Percentiles rank a stretch among this genome's conserved stretches.
phyloP scores from a whole-genome alignment of 2,888 invertebrate genomes.

The Chalcosyrphus nemorum region DNA sequence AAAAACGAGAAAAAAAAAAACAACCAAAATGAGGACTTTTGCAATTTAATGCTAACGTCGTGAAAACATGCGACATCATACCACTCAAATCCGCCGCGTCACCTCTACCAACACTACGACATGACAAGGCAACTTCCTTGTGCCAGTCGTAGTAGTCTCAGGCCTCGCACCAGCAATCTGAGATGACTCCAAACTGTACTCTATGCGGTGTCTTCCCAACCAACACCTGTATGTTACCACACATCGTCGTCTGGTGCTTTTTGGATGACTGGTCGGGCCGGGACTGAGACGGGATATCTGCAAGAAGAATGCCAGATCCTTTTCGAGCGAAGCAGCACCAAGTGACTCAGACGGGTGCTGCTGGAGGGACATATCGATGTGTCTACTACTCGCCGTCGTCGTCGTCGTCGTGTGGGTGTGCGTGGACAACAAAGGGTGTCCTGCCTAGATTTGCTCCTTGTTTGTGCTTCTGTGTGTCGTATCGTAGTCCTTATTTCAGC shows the following conservation, averaged over 20 bases:
- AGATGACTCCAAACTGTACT: constrained; percentile 35
- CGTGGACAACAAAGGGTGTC: constrained; percentile 38
- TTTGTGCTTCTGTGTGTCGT: constrained; percentile 2
- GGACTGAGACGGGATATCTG: constrained; percentile 39
- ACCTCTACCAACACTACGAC: constrained; percentile 8
- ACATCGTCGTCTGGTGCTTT: constrained; percentile 26
- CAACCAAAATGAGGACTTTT: constrained; percentile 56
- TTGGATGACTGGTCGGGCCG: constrained; percentile 40
- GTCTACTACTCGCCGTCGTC: background rate
- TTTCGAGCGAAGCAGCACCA: constrained; percentile 24
- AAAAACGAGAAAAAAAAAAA: constrained; percentile 3
- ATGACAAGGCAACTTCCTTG: constrained; percentile 30
- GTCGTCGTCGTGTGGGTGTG: background rate
- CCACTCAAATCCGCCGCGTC: constrained; percentile 37
- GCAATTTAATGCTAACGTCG: constrained; percentile 71
- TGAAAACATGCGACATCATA: constrained; percentile 67
- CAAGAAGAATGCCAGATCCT: constrained; percentile 50
- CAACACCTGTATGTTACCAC: constrained; percentile 62
- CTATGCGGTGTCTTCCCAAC: constrained; percentile 36
- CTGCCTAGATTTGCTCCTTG: constrained; percentile 14
- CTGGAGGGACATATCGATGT: background rate
- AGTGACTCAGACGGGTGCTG: constrained; percentile 28
- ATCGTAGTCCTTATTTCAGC: constrained; percentile 52
- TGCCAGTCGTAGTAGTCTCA: background rate
- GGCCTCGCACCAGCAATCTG: constrained; percentile 9